Base-by-base conservation (phyloP, 2,797 vertebrate species). In the Phataginus tetradactyla region DNA sequence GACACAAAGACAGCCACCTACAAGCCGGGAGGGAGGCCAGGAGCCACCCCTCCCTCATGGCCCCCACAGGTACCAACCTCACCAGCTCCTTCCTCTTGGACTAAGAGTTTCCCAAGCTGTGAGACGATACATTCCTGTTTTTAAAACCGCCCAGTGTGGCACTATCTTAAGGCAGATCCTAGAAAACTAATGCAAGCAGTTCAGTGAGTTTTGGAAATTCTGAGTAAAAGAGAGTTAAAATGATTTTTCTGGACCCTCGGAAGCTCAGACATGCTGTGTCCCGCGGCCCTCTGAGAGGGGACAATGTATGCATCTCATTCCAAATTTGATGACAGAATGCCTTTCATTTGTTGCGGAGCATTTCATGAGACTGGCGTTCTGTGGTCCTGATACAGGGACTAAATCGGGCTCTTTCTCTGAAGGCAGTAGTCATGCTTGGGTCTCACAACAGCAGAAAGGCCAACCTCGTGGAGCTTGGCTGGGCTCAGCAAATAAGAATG, bases 211-310 rank as follows among this genome's bases (percentile, higher is more conserved):
- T 72, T 34, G 23, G 68, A 74, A 90, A 75, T 75, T 72, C 57
- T 51, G 29, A 80, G 27, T 92, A 86, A 75, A 75, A 85, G 29
- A 88, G 25, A 63, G 14, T 90, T 85, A 32, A 34, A 68, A 53
- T 15, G 2, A 37, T 61, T 80, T 84, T 23, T 83, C 42, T 68
- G 17, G 74, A 1, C 3, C 23, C 20, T 37, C 4, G 57, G 69
- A 81, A 71, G 7, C 37, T 74, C 23, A 39, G 49, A 37, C 53
- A 45, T 27, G 42, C 14, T 68, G 9, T 72, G 39, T 25, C 42
- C 39, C 0, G 0, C 32, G 18, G 29, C 23, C 6, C 32, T 37
- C 21, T 72, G 55, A 55, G 64, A 45, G 45, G 13, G 42, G n/a
- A 23, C 29, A 39, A n/a, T 14, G 4, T 39, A 9, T 27, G 27